Conservation (phyloP, 2,888 invertebrate genomes). For the Athalia rosae region DNA sequence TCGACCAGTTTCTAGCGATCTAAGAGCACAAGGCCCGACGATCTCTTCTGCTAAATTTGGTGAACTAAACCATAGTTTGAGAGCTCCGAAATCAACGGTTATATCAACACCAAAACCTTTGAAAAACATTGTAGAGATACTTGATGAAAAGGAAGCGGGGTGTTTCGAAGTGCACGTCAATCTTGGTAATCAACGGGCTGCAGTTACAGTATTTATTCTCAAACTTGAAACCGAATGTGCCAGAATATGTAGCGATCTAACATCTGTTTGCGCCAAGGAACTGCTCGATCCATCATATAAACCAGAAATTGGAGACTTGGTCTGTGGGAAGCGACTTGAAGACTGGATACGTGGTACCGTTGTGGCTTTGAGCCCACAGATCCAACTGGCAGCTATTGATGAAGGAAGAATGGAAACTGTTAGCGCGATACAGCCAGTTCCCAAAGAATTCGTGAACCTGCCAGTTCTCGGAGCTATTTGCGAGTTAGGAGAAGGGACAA, state of each 20-base stretch:
- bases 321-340: constrained; percentile 57
- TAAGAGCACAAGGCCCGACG: no score
- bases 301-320: constrained; percentile 58
- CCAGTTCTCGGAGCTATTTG: constrained; percentile 56
- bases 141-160: constrained; percentile 45
- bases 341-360: constrained; percentile 66
- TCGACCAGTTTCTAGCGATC: no score
- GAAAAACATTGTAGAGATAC: constrained; percentile 40
- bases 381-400: constrained; percentile 61
- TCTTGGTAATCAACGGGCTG: constrained; percentile 52
- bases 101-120: not conserved
- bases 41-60: not conserved
- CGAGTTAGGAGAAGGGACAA: constrained; percentile 44
- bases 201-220: constrained; percentile 48
- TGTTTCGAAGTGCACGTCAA: constrained; percentile 50
- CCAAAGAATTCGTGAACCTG: constrained; percentile 52
- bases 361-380: constrained; percentile 49
- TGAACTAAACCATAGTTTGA: not conserved
- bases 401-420: constrained; percentile 57
- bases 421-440: constrained; percentile 53
- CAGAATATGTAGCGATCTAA: constrained; percentile 27
- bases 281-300: constrained; percentile 50
- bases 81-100: not conserved
- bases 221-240: not conserved
- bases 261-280: constrained; percentile 48